Percentiles rank a stretch among this genome's conserved stretches.
phyloP scores from a whole-genome alignment of 2,797 vertebrate species.

The Morelia viridis region DNA sequence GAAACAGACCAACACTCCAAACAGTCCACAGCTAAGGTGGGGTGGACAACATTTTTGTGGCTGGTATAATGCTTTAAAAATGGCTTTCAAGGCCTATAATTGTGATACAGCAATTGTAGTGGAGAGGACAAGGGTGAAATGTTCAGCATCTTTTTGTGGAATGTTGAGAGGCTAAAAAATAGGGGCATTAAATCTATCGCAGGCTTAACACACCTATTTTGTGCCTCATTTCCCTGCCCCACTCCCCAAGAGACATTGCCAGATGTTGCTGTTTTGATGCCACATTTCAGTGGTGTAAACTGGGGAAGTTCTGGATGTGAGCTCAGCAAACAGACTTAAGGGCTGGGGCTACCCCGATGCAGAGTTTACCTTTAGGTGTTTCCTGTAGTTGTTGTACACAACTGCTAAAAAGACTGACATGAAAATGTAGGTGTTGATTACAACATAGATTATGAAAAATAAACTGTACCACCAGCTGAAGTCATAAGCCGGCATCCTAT shows the following conservation, averaged over 20 bases:
- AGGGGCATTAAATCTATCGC: not conserved
- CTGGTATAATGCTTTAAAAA: not conserved
- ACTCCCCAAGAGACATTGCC: not conserved
- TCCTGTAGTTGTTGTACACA: slow-evolving; percentile 95
- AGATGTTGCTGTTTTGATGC: no score
- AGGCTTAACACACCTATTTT: not conserved
- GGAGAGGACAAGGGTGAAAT: no score
- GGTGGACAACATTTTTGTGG: not conserved
- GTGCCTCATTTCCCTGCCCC: not conserved
- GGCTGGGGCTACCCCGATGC: not conserved
- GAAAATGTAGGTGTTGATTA: slow-evolving; percentile 94
- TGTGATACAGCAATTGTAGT: not conserved
- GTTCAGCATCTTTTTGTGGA: not conserved
- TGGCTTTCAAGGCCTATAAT: not conserved
- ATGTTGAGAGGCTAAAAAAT: not conserved
- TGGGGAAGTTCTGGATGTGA: not conserved
- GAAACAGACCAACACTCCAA: not conserved
- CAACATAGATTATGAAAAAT: slow-evolving; percentile 90
- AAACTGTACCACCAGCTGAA: slow-evolving; percentile 80
- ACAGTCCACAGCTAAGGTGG: not conserved
- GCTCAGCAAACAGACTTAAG: not conserved
- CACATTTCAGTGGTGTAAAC: not conserved
- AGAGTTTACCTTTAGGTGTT: slow-evolving; percentile 86
- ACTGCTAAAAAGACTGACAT: slow-evolving; percentile 96
- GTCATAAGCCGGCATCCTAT: slow-evolving; percentile 94